These are phyloP conservation scores for Iguana delicatissima DNA, from an alignment of 2,797 vertebrate genomes.

Conservation along the genomic window DNA sequence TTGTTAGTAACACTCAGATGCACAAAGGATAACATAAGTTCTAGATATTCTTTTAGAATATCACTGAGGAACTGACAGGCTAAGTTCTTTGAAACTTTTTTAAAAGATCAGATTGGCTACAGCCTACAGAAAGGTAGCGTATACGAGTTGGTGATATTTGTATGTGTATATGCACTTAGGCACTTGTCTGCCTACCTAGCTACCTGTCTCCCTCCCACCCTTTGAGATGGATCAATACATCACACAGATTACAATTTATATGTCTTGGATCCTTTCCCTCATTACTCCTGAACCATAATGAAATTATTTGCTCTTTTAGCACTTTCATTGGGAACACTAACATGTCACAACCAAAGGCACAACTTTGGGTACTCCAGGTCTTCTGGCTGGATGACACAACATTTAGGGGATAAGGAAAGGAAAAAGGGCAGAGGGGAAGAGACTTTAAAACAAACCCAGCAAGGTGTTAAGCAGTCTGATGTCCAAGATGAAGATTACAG, in stretches of 20 bases:
- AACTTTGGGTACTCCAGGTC: too few relatives aligned
- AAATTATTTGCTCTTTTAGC: neutral
- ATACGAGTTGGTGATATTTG: neutral
- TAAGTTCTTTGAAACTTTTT: conserved; percentile 6
- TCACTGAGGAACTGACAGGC: conserved; percentile 13
- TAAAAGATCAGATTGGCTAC: neutral
- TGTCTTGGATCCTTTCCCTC: neutral
- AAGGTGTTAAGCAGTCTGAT: too few relatives aligned
- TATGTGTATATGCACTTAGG: neutral
- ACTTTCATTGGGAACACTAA: too few relatives aligned
- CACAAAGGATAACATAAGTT: conserved; percentile 10
- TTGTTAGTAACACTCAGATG: conserved; percentile 33
- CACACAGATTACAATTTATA: neutral
- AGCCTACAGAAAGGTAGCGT: neutral
- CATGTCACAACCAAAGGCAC: too few relatives aligned
- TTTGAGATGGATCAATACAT: neutral
- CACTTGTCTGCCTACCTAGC: neutral
- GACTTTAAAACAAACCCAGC: too few relatives aligned
- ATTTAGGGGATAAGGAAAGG: too few relatives aligned
- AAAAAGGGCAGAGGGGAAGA: too few relatives aligned
- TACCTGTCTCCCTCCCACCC: neutral
- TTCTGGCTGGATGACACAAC: too few relatives aligned
- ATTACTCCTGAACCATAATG: neutral
- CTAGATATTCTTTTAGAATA: neutral
- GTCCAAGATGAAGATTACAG: too few relatives aligned